Conservation (phyloP, 2,888 invertebrate species). For the Auanema sp. region DNA sequence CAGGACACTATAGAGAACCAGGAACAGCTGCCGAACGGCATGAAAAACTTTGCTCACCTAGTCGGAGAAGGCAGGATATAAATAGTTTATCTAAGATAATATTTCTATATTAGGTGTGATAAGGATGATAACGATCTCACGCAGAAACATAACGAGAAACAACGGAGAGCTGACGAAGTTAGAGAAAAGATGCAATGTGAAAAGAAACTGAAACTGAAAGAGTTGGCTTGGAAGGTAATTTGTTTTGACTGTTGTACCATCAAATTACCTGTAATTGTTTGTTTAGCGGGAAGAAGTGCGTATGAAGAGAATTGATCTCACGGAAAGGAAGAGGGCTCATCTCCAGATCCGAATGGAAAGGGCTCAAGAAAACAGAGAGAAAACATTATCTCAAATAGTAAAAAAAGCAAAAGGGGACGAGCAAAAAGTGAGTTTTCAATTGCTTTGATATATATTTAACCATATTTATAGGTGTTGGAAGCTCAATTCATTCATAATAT, state of each 20-base stretch:
- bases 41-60: slow-evolving; percentile 86
- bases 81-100: neutral
- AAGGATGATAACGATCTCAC: slow-evolving; percentile 40
- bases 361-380: slow-evolving; percentile 86
- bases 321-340: slow-evolving; percentile 73
- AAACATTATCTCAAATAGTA: slow-evolving; percentile 75
- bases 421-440: slow-evolving; percentile 73
- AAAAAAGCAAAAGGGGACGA: slow-evolving; percentile 96
- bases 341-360: slow-evolving; percentile 70
- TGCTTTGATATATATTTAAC: neutral
- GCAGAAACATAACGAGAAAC: slow-evolving; percentile 80
- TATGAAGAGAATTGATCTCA: slow-evolving; percentile 81
- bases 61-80: slow-evolving; percentile 19
- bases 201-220: slow-evolving; percentile 81
- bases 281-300: slow-evolving; percentile 71
- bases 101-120: slow-evolving; percentile 20
- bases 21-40: slow-evolving; percentile 88
- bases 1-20: slow-evolving; percentile 74
- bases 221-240: slow-evolving; percentile 80
- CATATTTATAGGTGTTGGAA: slow-evolving; percentile 75
- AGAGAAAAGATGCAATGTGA: slow-evolving; percentile 81
- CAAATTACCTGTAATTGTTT: neutral
- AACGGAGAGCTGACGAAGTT: slow-evolving; percentile 85
- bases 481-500: slow-evolving; percentile 95
- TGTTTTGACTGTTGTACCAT: neutral